Percentiles rank a stretch among this genome's conserved stretches.
These are phyloP conservation scores for Graptemys geographica DNA, from an alignment of 2,797 vertebrate species.

Conservation along the genomic window DNA sequence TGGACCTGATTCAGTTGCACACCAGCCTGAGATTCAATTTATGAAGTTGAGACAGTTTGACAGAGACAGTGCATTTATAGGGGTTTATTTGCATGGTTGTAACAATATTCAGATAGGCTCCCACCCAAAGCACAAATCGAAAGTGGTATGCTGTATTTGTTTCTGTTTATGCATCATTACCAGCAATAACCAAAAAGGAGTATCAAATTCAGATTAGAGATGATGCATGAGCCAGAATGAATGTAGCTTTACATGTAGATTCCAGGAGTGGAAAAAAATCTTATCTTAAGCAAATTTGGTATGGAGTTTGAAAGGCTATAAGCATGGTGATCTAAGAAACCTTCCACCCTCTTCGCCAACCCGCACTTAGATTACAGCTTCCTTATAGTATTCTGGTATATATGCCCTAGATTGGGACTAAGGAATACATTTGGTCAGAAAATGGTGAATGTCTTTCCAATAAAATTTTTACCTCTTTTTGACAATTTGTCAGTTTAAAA, in stretches of 20 bases:
- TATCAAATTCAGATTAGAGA: not conserved
- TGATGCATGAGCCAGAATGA: not conserved
- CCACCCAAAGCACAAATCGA: not conserved
- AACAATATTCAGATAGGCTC: not conserved
- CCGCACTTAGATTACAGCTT: not conserved
- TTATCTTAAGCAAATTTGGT: not conserved
- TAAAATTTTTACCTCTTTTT: not conserved
- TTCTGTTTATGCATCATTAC: not conserved
- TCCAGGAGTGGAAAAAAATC: not conserved
- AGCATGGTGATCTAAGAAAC: not conserved
- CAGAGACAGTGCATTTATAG: not conserved
- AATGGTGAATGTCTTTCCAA: not conserved
- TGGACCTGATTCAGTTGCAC: not conserved
- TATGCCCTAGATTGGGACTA: not conserved
- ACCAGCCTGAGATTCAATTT: not conserved
- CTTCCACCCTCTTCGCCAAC: not conserved
- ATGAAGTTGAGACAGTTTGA: not conserved
- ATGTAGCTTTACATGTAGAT: not conserved
- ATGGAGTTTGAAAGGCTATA: not conserved
- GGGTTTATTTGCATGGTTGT: not conserved
- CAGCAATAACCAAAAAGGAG: not conserved
- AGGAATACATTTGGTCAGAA: not conserved
- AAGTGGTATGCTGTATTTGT: not conserved
- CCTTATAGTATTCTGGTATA: not conserved
- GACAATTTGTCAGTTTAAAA: not conserved